Base-by-base conservation (phyloP, 2,113 vertebrate genomes). In the Peucedramus taeniatus region DNA sequence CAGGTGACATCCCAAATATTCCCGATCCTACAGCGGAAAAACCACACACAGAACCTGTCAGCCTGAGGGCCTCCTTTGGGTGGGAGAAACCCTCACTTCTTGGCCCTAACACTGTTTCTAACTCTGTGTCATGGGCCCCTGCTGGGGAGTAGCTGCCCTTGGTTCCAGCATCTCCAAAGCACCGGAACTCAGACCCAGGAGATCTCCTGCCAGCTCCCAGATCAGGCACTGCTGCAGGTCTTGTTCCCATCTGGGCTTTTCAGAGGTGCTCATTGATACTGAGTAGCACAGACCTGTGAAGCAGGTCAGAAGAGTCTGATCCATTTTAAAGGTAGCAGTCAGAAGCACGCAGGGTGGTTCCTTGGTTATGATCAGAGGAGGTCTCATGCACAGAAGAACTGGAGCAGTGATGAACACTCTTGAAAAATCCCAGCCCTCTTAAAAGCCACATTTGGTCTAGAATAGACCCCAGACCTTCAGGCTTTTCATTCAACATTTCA, bases 51-150 rank as follows among this genome's bases (percentile, higher is more conserved):
- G 37, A 57, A 16, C 33, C 56, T 47, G 37, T 0, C 15, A 49
- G 21, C 31, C 31, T 5, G 16, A 69, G 20, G 27, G 8, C 1
- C 22, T 61, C 40, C 28, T 78, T 35, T 1, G 0, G 7, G 6
- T 28, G 15, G 14, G 22, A 63, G 5, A 63, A 83, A n/a, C 18
- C 20, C 42, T 21, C 45, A 17, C 7, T 35, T 12, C 60, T 57
- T 47, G 15, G 17, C 75, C 65, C 60, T 45, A 7, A 23, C 24
- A 17, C 56, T 70, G 40, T 42, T 86, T n/a, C n/a, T 4, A 17
- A 0, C 30, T 75, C 11, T 33, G 7, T 19, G 23, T 18, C 9
- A 2, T 1, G 9, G 37, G 15, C n/a, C 30, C 72, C 0, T 47
- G 35, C 56, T 60, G 30, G 45, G n/a, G 60, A 21, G 40, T 4